Evolutionary conservation across 2,888 invertebrate species (phyloP).

Genomic region (Morpho helenor): DNA sequence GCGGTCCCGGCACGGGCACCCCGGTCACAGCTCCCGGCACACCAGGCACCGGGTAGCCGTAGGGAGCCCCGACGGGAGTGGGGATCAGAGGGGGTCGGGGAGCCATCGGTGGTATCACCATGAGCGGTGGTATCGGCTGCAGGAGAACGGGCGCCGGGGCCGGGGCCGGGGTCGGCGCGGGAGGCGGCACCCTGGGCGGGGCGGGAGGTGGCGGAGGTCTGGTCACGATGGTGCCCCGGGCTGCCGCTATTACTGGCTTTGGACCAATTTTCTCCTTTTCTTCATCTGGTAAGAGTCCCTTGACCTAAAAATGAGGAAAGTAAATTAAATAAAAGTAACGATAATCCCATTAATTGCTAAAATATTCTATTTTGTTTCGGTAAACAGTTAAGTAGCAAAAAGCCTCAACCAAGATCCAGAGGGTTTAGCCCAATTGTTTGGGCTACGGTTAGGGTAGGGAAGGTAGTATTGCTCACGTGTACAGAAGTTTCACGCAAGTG

Average conservation of each 20-base stretch:
- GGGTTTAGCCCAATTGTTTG: no score
- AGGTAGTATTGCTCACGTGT: no score
- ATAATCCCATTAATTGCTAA: no score
- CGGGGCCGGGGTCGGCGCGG: conserved; percentile 30
- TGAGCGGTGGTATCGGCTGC: conserved; percentile 70
- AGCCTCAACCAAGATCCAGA: no score
- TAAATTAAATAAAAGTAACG: no score
- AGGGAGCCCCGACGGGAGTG: conserved; percentile 52
- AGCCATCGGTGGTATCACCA: conserved; percentile 73
- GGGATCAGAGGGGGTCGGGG: conserved; percentile 60
- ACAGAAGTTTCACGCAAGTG: no score
- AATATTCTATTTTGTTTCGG: no score
- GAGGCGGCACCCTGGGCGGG: conserved; percentile 30
- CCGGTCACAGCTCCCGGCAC: conserved; percentile 37
- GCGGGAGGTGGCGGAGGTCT: conserved; percentile 29
- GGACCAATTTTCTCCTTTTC: conserved; percentile 99
- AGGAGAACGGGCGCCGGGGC: conserved; percentile 40
- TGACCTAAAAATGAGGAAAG: conserved; percentile 55
- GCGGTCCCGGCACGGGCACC: conserved; percentile 29
- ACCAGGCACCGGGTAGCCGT: conserved; percentile 45
- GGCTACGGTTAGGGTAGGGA: no score
- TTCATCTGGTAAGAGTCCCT: conserved; percentile 95
- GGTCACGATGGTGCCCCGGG: conserved; percentile 30
- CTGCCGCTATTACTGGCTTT: conserved; percentile 81
- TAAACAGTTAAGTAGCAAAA: no score